A percentile compares a stretch with the other conserved stretches of the same genome.
These are phyloP conservation scores for Rattus norvegicus DNA, from an alignment of 2,113 vertebrate genomes.

Conservation along the genomic window GRCr8 NC_086019.1:51823001-51823500, in stretches of 20 bases:
- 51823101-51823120: constrained; percentile 31
- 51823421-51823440: rapidly evolving
- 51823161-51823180: neutral
- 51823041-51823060: neutral
- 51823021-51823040: constrained; percentile 4
- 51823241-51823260: neutral
- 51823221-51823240: neutral
- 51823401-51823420: rapidly evolving
- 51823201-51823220: neutral
- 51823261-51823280: neutral
- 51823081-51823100: constrained; percentile 32
- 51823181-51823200: constrained; percentile 3
- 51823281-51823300: neutral
- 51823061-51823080: constrained; percentile 6
- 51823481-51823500: neutral
- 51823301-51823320: rapidly evolving
- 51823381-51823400: neutral
- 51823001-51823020: neutral
- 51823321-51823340: neutral
- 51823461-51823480: neutral
- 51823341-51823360: neutral
- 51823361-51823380: neutral
- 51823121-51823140: constrained; percentile 47
- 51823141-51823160: neutral
- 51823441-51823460: neutral